These are phyloP conservation scores for Choristoneura rosaceana DNA, from an alignment of 2,888 invertebrate species.

Conservation along the genomic window DNA sequence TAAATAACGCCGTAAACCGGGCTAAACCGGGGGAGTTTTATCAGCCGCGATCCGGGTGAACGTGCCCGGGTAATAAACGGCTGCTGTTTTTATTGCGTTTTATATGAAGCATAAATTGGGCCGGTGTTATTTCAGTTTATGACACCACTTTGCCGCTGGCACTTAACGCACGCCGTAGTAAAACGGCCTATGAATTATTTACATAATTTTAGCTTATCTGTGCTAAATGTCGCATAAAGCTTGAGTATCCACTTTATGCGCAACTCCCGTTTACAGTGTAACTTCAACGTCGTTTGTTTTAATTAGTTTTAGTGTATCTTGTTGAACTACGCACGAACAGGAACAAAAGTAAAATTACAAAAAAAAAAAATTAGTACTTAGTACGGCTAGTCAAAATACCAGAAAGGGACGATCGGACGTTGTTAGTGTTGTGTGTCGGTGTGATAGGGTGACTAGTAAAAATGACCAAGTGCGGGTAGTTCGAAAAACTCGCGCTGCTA, in stretches of 20 bases:
- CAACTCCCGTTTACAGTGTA: background rate
- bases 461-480: too few relatives aligned
- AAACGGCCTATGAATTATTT: conserved; percentile 35
- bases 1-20: conserved; percentile 56
- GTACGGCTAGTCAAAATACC: too few relatives aligned
- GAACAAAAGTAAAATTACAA: too few relatives aligned
- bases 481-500: too few relatives aligned
- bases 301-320: background rate
- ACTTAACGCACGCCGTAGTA: conserved; percentile 22
- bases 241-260: conserved; percentile 5
- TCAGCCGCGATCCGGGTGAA: conserved; percentile 49
- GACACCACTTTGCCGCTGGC: conserved; percentile 25
- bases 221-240: conserved; percentile 18
- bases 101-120: conserved; percentile 39
- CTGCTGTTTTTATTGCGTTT: conserved; percentile 40
- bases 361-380: too few relatives aligned
- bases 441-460: too few relatives aligned
- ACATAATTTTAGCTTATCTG: conserved; percentile 22
- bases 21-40: conserved; percentile 46
- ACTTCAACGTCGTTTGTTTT: background rate
- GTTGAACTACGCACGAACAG: background rate
- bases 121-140: conserved; percentile 36
- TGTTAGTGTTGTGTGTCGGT: too few relatives aligned
- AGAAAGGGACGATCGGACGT: too few relatives aligned
- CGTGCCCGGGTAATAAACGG: conserved; percentile 46